Evolutionary conservation across 2,113 vertebrate species (phyloP).

Genomic region (Pseudonaja textilis): DNA sequence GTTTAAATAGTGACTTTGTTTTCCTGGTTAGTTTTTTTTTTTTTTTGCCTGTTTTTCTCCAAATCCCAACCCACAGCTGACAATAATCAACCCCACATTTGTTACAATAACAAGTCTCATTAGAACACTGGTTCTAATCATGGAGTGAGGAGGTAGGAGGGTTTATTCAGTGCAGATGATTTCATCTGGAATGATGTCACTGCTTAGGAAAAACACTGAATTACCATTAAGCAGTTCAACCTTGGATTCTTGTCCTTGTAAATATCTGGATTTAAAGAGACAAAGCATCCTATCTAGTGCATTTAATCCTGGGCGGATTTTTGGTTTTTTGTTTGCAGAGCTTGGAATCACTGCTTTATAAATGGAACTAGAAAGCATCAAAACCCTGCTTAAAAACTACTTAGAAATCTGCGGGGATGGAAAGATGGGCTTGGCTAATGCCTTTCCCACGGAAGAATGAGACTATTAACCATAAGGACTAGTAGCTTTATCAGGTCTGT

Average conservation of each 20-base stretch:
- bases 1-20: conserved; percentile 16
- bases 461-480: neutral
- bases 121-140: conserved; percentile 63
- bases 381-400: conserved; percentile 47
- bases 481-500: neutral
- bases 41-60: conserved; percentile 42
- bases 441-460: conserved; percentile 27
- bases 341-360: conserved; percentile 23
- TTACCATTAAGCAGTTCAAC: conserved; percentile 64
- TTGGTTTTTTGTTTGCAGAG: conserved; percentile 29
- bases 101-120: conserved; percentile 65
- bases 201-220: conserved; percentile 68
- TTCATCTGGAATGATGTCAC: conserved; percentile 70
- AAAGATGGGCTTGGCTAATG: neutral
- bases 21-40: conserved; percentile 8
- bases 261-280: conserved; percentile 62
- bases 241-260: conserved; percentile 56
- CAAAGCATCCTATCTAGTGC: conserved; percentile 30
- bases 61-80: conserved; percentile 67
- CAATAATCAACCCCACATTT: conserved; percentile 67
- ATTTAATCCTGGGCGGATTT: conserved; percentile 48
- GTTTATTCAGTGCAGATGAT: conserved; percentile 62
- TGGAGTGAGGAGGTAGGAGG: conserved; percentile 50
- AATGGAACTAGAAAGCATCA: conserved; percentile 37
- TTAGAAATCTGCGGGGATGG: neutral